Evolutionary conservation across 2,113 vertebrate species (phyloP), one percentile per base, ranked within the genome.

Genomic region (Malurus elegans): DNA sequence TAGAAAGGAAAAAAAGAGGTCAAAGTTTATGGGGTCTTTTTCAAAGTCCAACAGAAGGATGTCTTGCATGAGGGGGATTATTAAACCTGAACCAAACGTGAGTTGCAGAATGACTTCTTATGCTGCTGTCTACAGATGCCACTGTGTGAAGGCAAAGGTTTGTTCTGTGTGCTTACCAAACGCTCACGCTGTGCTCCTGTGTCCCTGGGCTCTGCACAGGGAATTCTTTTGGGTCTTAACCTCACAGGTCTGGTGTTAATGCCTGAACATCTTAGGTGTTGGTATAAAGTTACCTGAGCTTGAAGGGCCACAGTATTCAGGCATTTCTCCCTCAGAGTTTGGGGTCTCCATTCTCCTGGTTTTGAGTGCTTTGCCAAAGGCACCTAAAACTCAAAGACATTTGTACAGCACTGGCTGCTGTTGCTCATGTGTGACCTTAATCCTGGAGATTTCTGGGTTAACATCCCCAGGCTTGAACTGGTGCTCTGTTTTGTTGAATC

Each of bases 131-230:
- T 53, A 65, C 65, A 48, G 65, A 36, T 31, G 60, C 60, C 42
- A 8, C 1, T 2, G 25, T 34, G 24, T 9, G 56, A 53, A 42
- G 72, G 31, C 29, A 10, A 0, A 21, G 3, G 5, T 31, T 29
- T 1, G 0, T 70, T 75, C 67, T 2, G 4, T 4, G 7, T 56
- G 5, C 2, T 40, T 48, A 24, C 40, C 3, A 0, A 25, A 18
- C 42, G 51, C 19, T 70, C 5, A 1, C 0, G 1, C 61, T 60
- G 45, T 23, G 12, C 31, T 40, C 14, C 44, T n/a, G 9, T 26
- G 23, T 56, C 40, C 17, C 36, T 24, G 29, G 8, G 32, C 51
- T 74, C 54, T 76, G 25, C 28, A 3, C 18, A 12, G 32, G 32
- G 54, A 23, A 2, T 21, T 72, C 29, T 32, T 85, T 48, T 3